Base-by-base conservation (phyloP, 2,113 vertebrate species). In the Upupa epops region DNA sequence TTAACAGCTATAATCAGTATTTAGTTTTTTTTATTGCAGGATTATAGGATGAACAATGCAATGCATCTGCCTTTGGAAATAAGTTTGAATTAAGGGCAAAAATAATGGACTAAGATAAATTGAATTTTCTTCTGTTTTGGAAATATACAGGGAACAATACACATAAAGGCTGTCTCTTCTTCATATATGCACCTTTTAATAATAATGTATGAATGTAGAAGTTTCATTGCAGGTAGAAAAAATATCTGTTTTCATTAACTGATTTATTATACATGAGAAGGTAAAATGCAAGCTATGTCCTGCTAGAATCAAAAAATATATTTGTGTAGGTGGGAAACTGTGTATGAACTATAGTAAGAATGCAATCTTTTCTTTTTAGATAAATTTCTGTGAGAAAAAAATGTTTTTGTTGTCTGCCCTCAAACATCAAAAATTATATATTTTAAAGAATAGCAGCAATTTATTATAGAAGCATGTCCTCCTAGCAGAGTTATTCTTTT, bases 71-170 rank as follows among this genome's bases (percentile, higher is more conserved):
- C 11, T 59, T 68, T 26, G 13, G 79, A 83, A 59, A 25, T 7
- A 26, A 51, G 45, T 55, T 72, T 76, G 11, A 68, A 2, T 45
- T 49, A 17, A 3, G 8, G 3, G 5, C 5, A 14, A 42, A 86
- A 66, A 59, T 13, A 59, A 55, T 15, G 3, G 3, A 40, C 7
- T 63, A 34, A 75, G 55, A 58, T 34, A 51, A 28, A 63, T 49
- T 58, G 8, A 31, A 28, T 34, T 52, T 5, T 36, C 18, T 85
- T 70, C 32, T 68, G 5, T 31, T 51, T 40, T 79, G 37, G 36
- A 72, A 68, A 5, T 19, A 8, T 22, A n/a, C 2, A 49, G 8
- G 3, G 19, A 70, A 85, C 3, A 86, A 14, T 0, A 1, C 5
- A 66, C 5, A 40, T 9, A 46, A 73, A 83, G 49, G 0, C 12